Evolutionary conservation across 2,888 invertebrate species (phyloP), one percentile per base, ranked within the genome.

Genomic region (Calameuta filiformis): DNA sequence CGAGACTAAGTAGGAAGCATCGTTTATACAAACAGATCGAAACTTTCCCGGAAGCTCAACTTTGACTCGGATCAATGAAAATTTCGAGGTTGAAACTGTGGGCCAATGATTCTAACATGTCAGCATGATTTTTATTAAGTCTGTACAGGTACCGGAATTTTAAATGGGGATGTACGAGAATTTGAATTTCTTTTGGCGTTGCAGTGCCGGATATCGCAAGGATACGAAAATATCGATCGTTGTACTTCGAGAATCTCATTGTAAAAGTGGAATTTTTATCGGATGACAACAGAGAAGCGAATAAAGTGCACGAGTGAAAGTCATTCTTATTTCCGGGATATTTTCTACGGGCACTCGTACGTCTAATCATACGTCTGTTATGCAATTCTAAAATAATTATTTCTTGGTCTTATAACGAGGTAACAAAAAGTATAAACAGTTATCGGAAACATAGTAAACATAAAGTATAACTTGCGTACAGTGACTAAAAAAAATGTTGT

Each of bases 281-380:
- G 15, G 34, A 71, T 71, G 31, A 31, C 30, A 30, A 30, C 15
- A 30, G 71, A 33, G 23, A 1, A 35, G 35, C 35, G 15, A 73
- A 30, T 73, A 35, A 30, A 23, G 56, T 77, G 73, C 73, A 75
- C 81, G 80, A 87, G 89, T 88, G 89, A 90, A 90, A 90, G 90
- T 89, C 87, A 88, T 87, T 85, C 82, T 76, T 76, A 81, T 84
- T 87, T 87, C 85, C 84, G 84, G 81, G 80, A 82, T 83, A 82
- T 84, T 83, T 83, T 82, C 78, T 69, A 78, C 76, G 74, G 75
- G 69, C 76, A 78, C 71, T 69, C 71, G 23, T 81, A 77, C 82
- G 82, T 81, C 76, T 77, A 79, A 85, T 82, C 73, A 68, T 35
- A 79, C 56, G 30, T 69, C 76, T n/a, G 84, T 89, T 87, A 84